phyloP scores from a whole-genome alignment of 2,113 vertebrate genomes.

The Nothocercus julius region DNA sequence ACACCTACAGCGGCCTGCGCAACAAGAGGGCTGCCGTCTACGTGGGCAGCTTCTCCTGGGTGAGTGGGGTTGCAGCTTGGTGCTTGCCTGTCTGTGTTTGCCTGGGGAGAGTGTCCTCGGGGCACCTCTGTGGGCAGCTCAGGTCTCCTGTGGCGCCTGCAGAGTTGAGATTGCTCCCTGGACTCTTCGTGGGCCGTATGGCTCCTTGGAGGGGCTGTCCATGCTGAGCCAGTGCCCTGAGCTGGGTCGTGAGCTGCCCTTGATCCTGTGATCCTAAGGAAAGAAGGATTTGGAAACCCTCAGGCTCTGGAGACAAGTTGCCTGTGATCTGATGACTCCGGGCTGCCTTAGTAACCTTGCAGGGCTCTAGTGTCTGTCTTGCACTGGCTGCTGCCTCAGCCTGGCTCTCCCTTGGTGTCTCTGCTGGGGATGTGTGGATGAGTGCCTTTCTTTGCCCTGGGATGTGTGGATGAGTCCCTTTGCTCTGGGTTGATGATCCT shows the following conservation, averaged over 20 bases:
- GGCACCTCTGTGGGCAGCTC: fast-evolving
- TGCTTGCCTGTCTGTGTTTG: neutral
- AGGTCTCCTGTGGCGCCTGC: fast-evolving
- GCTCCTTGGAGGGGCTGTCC: neutral
- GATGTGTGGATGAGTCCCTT: fast-evolving
- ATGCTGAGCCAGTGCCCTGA: fast-evolving
- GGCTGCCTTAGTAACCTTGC: neutral
- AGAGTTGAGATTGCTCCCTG: fast-evolving
- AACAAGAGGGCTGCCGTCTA: constrained; percentile 85
- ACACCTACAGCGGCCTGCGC: constrained; percentile 77
- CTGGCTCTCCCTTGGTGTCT: neutral
- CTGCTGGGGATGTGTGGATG: fast-evolving
- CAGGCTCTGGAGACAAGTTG: neutral
- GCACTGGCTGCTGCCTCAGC: fast-evolving
- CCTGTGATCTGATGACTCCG: neutral
- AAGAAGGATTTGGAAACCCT: neutral
- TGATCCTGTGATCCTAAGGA: neutral
- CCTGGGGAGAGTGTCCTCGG: neutral
- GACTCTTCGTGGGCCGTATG: neutral
- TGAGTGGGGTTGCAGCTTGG: constrained; percentile 68
- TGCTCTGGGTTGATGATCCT: neutral
- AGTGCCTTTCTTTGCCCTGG: neutral
- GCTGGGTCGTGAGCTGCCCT: neutral
- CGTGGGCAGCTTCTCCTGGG: constrained; percentile 94
- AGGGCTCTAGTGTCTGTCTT: too few species aligned